Evolutionary conservation across 1,140 invertebrate genomes (phyloP), one percentile per base, ranked within the genome.

Genomic region (Drosophila bipectinata): DNA sequence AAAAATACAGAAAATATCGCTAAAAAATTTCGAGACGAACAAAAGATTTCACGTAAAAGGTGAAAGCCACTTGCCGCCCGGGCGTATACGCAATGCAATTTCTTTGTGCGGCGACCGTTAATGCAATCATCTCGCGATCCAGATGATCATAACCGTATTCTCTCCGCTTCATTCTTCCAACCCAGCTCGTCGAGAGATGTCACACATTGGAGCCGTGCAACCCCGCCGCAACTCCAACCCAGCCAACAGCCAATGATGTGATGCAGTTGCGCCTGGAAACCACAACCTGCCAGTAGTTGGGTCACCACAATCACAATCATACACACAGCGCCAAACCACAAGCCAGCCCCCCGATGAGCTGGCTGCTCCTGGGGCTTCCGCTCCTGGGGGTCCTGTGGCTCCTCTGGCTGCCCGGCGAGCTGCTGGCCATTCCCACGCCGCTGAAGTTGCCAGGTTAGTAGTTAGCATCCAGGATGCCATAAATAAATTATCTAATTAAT

Each of bases 381-480:
- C 57, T 87, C 64, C 68, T 91, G 63, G 60, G 73, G 48, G 61
- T 90, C 62, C 87, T 91, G 72, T 68, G 83, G 72, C 75, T 91
- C 67, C 63, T 91, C 32, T 66, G 68, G 72, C 73, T 82, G 62
- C 83, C 88, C 74, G 79, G 74, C 64, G 85, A 84, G 61, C 72
- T 90, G 51, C 66, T 90, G 68, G 89, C 84, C 58, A 77, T 82
- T 61, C 90, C 90, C 56, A 91, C 90, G 45, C 90, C 90, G 30
- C 74, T 91, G 18, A 91, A 91, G 63, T 68, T 91, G 71, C 90
- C 90, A 77, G 90, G 90, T 91, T 53, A 88, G 74, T 74, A 9
- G 32, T 34, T 34, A 9, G 3, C 32, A 34, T 34, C 10, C 34
- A 3, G 10, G 34, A 12, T 37, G 14, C 14, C 14, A 14, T 18